These are phyloP conservation scores for Epirrhoe alternata DNA, from an alignment of 2,888 invertebrate species.

Conservation along the genomic window DNA sequence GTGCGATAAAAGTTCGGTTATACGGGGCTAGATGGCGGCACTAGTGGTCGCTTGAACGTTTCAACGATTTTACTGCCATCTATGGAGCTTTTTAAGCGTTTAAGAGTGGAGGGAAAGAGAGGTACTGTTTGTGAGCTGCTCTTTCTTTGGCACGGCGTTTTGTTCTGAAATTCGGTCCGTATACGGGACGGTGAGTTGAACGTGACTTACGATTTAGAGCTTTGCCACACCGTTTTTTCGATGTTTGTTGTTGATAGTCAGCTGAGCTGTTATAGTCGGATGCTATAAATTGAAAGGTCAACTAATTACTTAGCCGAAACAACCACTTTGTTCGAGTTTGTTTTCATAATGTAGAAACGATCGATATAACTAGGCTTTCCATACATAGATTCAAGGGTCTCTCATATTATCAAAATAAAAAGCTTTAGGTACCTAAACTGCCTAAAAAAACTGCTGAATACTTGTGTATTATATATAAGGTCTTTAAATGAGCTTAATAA, in stretches of 20 bases:
- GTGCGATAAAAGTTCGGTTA: conserved; percentile 84
- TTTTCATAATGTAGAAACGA: background rate
- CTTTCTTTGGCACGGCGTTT: conserved; percentile 45
- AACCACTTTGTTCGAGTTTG: background rate
- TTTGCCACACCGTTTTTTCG: conserved; percentile 10
- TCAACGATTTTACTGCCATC: conserved; percentile 84
- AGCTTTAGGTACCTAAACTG: no score
- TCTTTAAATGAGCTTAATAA: no score
- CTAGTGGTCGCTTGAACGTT: conserved; percentile 80
- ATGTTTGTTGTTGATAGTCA: conserved; percentile 5
- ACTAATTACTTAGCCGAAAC: conserved; percentile 5
- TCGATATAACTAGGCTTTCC: background rate
- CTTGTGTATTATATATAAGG: no score
- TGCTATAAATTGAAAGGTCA: background rate
- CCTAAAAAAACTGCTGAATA: no score
- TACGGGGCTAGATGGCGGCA: conserved; percentile 82
- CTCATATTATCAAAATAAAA: no score
- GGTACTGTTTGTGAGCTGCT: conserved; percentile 50
- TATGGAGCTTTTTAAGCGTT: conserved; percentile 82
- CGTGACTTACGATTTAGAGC: conserved; percentile 8
- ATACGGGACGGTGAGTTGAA: conserved; percentile 34
- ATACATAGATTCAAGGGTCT: background rate
- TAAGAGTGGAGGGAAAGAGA: conserved; percentile 63
- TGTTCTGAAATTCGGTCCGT: conserved; percentile 58
- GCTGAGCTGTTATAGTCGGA: background rate